Base-by-base conservation (phyloP, 1,140 invertebrate species). In the Ceratina australensis region DNA sequence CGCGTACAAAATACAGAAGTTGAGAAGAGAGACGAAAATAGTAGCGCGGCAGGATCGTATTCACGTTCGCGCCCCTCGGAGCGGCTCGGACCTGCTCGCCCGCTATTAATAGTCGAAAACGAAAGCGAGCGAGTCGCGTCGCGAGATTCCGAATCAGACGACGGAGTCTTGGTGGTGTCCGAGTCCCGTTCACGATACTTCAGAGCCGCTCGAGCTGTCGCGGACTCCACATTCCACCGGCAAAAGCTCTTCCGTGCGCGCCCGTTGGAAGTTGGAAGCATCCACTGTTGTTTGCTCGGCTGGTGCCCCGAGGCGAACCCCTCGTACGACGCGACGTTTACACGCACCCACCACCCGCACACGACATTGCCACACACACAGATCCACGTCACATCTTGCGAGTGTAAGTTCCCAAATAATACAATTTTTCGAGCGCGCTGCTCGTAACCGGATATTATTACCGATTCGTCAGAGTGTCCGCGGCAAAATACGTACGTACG, bases 151-250 rank as follows among this genome's bases (percentile, higher is more conserved):
- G 63, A 78, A 61, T 20, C 42, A 63, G 22, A 3, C 59, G 60
- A 42, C 66, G 73, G 76, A 86, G 82, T 50, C 72, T 76, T 78
- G 82, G 66, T 76, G 67, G 52, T 82, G 77, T 81, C 77, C 76
- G 65, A 59, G 22, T 60, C 52, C 50, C 63, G 68, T 49, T 57
- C 66, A 75, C 87, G 77, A 84, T 84, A 87, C 87, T 81, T 92
- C 91, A 93, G 92, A 93, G 92, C 92, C 88, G 92, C 91, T 90
- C 86, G 88, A 92, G 92, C 89, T 90, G 89, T 90, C 88, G 92
- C 92, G 92, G 92, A 93, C 92, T 93, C 92, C 90, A 93, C 93
- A 93, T 93, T 93, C 93, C 93, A 93, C 90, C 92, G 88, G 90
- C 78, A 76, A 87, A 89, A 85, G 87, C 87, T 87, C 86, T 81